Evolutionary conservation across 35 echinoderm and acorn worm species (phyloP).

Genomic region (Hemicentrotus pulcherrimus): DNA sequence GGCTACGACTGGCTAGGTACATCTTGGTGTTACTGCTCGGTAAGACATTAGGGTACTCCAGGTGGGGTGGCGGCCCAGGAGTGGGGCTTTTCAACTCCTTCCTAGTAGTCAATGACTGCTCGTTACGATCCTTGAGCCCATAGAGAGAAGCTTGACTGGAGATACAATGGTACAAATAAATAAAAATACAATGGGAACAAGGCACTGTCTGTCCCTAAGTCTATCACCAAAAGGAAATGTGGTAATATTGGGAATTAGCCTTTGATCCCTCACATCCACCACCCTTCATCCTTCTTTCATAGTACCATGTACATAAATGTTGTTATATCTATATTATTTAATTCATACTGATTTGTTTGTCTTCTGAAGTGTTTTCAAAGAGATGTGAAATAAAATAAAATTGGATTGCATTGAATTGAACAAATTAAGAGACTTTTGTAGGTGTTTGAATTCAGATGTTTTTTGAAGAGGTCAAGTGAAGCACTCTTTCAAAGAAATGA

Average conservation of each 20-base stretch:
- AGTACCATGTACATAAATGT: too few species aligned
- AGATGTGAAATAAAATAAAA: too few species aligned
- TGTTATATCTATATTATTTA: too few species aligned
- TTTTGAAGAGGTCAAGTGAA: too few species aligned
- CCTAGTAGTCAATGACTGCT: background rate
- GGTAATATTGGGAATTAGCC: background rate
- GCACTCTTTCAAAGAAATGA: too few species aligned
- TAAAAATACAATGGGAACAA: background rate
- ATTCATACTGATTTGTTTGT: too few species aligned
- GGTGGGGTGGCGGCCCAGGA: background rate
- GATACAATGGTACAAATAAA: background rate
- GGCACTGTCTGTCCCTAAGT: background rate
- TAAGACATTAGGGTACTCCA: background rate
- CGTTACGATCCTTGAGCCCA: background rate
- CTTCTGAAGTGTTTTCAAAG: too few species aligned
- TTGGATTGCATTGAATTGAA: too few species aligned
- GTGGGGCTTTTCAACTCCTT: background rate
- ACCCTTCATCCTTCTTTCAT: too few species aligned
- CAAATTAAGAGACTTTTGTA: too few species aligned
- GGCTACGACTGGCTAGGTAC: constrained; percentile 17
- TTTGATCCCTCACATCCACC: too few species aligned
- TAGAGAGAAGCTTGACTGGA: constrained; percentile 4
- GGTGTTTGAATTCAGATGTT: too few species aligned
- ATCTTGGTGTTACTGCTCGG: background rate
- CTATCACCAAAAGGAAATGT: background rate